Conservation (phyloP, 2,888 invertebrate species). For the Anticlea derivata region DNA sequence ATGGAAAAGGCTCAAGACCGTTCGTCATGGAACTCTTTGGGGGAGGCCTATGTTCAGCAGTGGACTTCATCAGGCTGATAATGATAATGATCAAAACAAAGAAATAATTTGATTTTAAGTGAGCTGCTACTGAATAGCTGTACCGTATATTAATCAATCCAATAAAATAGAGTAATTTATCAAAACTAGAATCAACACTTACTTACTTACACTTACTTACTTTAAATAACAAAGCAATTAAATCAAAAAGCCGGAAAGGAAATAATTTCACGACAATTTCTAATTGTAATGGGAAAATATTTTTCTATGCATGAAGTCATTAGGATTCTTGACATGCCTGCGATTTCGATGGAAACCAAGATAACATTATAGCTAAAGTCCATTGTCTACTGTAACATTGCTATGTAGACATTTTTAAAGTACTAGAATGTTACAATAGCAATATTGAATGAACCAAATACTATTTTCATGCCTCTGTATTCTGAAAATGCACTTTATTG, state of each 20-base stretch:
- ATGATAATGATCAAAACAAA: too few relatives aligned
- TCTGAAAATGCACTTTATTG: too few relatives aligned
- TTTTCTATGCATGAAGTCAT: not conserved
- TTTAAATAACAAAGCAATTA: not conserved
- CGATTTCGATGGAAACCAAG: conserved; percentile 1
- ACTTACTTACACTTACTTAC: too few relatives aligned
- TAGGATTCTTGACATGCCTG: conserved; percentile 3
- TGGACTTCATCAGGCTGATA: too few relatives aligned
- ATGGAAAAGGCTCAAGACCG: too few relatives aligned
- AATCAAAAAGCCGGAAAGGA: not conserved
- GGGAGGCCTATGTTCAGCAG: too few relatives aligned
- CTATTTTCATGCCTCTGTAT: too few relatives aligned
- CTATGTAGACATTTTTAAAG: too few relatives aligned
- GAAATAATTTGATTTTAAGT: too few relatives aligned
- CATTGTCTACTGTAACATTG: not conserved
- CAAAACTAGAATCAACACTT: not conserved
- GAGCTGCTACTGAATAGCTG: not conserved
- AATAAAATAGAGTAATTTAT: not conserved
- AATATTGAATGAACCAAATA: too few relatives aligned
- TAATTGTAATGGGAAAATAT: conserved; percentile 2
- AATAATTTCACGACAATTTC: not conserved
- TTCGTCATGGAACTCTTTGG: too few relatives aligned
- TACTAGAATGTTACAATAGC: too few relatives aligned
- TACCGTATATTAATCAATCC: not conserved
- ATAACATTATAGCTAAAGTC: not conserved